Evolutionary conservation across 2,888 invertebrate genomes (phyloP).

Genomic region (Papilio elwesi): DNA sequence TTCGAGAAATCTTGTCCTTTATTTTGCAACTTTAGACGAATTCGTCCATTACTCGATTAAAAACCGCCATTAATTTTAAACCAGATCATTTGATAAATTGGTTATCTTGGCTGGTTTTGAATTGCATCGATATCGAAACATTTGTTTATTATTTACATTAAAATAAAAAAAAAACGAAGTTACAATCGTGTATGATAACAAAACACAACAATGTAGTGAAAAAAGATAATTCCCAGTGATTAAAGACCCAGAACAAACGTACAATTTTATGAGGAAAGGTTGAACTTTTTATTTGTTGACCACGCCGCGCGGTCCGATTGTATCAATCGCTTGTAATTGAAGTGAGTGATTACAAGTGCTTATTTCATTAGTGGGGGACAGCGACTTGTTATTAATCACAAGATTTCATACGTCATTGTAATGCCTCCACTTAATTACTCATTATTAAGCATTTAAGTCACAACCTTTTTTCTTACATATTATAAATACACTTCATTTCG

Average conservation of each 20-base stretch:
- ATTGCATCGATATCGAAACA: not conserved
- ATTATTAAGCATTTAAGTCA: not conserved
- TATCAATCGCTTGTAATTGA: constrained; percentile 21
- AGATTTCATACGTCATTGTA: not conserved
- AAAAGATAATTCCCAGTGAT: constrained; percentile 4
- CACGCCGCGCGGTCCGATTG: not conserved
- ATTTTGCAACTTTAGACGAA: too few species aligned
- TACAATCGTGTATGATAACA: constrained; percentile 17
- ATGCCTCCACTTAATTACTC: not conserved
- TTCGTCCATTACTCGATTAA: too few species aligned
- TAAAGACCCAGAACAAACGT: constrained; percentile 12
- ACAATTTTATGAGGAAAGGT: constrained; percentile 26
- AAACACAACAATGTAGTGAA: constrained; percentile 32
- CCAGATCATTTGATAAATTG: too few species aligned
- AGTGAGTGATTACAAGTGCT: constrained; percentile 9
- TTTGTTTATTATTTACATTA: too few species aligned
- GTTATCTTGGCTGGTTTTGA: too few species aligned
- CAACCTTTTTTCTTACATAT: not conserved
- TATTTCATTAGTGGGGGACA: constrained; percentile 16
- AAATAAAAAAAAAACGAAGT: not conserved
- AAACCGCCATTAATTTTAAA: too few species aligned
- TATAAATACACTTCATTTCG: not conserved
- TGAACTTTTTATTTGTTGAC: constrained; percentile 28
- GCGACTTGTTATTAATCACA: not conserved
- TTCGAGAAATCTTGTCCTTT: too few species aligned